These are phyloP conservation scores for Dysidea cf. avara DNA, from an alignment of 37 sponge, comb jelly and placozoan species.

Conservation along the genomic window DNA sequence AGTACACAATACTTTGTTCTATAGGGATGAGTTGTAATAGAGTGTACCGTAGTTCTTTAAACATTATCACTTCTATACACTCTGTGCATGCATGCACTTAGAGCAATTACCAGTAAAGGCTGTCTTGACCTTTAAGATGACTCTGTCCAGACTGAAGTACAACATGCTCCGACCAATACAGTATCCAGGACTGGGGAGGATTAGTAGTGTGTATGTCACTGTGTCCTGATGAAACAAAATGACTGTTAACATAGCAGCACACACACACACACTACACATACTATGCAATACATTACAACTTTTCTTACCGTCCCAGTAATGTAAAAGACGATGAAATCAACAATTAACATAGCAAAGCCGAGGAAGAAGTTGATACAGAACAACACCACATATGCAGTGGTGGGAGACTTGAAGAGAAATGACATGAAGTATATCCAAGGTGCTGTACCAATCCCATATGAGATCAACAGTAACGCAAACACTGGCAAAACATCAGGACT, in stretches of 20 bases:
- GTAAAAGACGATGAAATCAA: slow-evolving; percentile 50
- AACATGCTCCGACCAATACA: slow-evolving; percentile 43
- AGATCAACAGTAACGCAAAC: slow-evolving; percentile 62
- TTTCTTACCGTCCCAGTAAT: slow-evolving; percentile 8
- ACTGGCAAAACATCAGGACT: slow-evolving; percentile 33
- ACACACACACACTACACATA: no score
- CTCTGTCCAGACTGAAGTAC: slow-evolving; percentile 53
- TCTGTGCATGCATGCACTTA: no score
- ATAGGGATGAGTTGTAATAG: no score
- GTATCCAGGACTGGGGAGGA: slow-evolving; percentile 54
- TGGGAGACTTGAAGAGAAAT: slow-evolving; percentile 77
- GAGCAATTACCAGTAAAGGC: neutral
- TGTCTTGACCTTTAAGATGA: slow-evolving; percentile 1
- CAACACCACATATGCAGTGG: slow-evolving; percentile 78
- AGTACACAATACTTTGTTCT: no score
- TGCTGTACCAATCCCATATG: slow-evolving; percentile 76
- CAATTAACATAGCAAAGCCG: slow-evolving; percentile 68
- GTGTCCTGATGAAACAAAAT: neutral
- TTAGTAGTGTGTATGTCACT: slow-evolving; percentile 27
- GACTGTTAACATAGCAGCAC: no score
- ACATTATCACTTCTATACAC: no score
- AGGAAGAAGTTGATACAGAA: slow-evolving; percentile 81
- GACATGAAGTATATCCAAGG: slow-evolving; percentile 89
- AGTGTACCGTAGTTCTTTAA: no score
- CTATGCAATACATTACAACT: neutral